These are phyloP conservation scores for Eupeodes corollae DNA, from an alignment of 1,140 invertebrate genomes.

Conservation along the genomic window DNA sequence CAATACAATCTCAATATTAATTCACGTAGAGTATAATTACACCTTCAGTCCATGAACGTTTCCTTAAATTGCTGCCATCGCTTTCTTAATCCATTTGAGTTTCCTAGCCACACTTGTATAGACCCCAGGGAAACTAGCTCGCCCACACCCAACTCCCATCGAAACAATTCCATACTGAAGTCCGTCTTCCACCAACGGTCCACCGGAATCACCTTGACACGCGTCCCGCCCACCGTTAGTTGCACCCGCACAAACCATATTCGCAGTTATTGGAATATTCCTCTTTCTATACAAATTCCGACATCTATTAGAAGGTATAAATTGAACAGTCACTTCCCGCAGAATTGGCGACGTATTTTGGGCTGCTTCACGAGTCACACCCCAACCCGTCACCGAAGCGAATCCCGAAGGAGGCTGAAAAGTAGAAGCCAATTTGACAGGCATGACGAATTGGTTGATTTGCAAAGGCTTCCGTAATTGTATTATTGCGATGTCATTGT, in stretches of 20 bases:
- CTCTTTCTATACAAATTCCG: slow-evolving; percentile 14
- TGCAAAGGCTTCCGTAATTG: slow-evolving; percentile 14
- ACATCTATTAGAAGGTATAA: slow-evolving; percentile 28
- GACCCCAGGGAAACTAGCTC: slow-evolving; percentile 40
- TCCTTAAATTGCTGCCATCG: no score
- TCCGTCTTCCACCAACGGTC: slow-evolving; percentile 29
- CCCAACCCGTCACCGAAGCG: slow-evolving; percentile 38
- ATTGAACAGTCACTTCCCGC: slow-evolving; percentile 37
- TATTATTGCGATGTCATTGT: slow-evolving; percentile 31
- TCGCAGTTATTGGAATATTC: slow-evolving; percentile 41
- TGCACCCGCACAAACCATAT: slow-evolving; percentile 59
- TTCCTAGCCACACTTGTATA: slow-evolving; percentile 42
- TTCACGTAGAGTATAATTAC: no score
- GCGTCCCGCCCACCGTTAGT: slow-evolving; percentile 54
- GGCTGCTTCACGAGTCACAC: slow-evolving; percentile 20
- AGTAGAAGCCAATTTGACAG: slow-evolving; percentile 11
- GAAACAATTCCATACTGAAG: slow-evolving; percentile 45
- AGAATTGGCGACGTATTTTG: slow-evolving; percentile 19
- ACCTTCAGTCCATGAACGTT: no score
- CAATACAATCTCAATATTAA: no score
- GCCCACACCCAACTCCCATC: slow-evolving; percentile 47
- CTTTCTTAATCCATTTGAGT: slow-evolving; percentile 35
- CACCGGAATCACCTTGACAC: slow-evolving; percentile 49
- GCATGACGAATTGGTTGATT: slow-evolving; percentile 8
- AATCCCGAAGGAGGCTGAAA: slow-evolving; percentile 18